Conservation (phyloP, 1,140 invertebrate genomes). For the Formica exsecta region DNA sequence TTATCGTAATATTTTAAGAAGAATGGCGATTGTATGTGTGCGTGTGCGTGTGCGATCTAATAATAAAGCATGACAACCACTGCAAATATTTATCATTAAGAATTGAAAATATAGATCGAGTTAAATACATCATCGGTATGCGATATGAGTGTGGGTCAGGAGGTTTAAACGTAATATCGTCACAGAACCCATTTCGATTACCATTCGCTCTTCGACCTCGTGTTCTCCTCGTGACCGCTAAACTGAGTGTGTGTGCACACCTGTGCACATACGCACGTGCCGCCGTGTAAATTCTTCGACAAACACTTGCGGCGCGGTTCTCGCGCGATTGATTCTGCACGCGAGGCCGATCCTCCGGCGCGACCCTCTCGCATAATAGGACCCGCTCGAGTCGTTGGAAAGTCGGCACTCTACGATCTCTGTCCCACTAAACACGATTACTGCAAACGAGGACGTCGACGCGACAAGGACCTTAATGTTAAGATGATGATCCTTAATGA, state of each 20-base stretch:
- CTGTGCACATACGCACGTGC: slow-evolving; percentile 51
- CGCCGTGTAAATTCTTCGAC: slow-evolving; percentile 50
- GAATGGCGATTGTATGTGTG: too few species aligned
- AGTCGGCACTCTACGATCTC: slow-evolving; percentile 46
- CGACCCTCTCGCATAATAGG: slow-evolving; percentile 48
- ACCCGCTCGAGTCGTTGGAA: slow-evolving; percentile 42
- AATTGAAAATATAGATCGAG: background rate
- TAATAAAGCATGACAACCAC: too few species aligned
- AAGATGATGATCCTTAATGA: background rate
- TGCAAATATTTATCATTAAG: background rate
- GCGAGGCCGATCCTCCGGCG: slow-evolving; percentile 36
- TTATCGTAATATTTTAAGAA: background rate
- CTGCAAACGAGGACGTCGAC: slow-evolving; percentile 34
- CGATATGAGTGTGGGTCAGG: slow-evolving; percentile 32
- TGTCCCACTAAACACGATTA: slow-evolving; percentile 26
- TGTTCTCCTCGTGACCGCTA: slow-evolving; percentile 34
- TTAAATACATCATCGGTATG: background rate
- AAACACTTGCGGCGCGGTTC: slow-evolving; percentile 48
- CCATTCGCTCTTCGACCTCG: slow-evolving; percentile 49
- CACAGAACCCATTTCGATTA: slow-evolving; percentile 37
- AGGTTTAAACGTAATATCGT: slow-evolving; percentile 32
- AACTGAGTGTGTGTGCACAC: slow-evolving; percentile 27
- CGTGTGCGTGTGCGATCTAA: background rate
- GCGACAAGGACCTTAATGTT: slow-evolving; percentile 1
- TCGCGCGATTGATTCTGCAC: slow-evolving; percentile 59